These are phyloP conservation scores for Clarias gariepinus DNA, from an alignment of 2,113 vertebrate species.

Conservation along the genomic window DNA sequence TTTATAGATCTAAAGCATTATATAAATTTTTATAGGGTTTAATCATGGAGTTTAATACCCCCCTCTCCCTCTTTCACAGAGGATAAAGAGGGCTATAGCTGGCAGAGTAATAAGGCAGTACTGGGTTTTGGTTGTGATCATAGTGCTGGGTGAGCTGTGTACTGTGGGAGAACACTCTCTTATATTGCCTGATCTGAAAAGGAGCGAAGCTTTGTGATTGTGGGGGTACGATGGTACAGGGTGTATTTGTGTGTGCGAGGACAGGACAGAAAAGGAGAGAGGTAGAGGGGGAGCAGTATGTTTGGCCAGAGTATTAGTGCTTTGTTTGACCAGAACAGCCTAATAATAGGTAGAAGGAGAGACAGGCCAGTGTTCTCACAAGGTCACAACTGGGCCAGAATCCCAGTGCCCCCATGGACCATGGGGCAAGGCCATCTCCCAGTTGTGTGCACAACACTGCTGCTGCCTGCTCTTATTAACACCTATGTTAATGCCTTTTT, in stretches of 20 bases:
- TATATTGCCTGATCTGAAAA: conserved; percentile 35
- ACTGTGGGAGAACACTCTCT: conserved; percentile 49
- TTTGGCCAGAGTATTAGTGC: conserved; percentile 66
- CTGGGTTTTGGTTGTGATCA: neutral
- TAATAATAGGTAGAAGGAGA: conserved; percentile 58
- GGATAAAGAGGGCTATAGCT: conserved; percentile 29
- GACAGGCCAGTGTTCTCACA: conserved; percentile 57
- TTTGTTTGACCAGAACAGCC: conserved; percentile 62
- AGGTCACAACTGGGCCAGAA: conserved; percentile 58
- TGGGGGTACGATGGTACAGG: conserved; percentile 9
- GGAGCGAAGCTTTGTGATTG: neutral
- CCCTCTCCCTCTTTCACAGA: neutral
- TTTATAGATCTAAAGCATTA: no score
- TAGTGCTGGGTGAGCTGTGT: conserved; percentile 26
- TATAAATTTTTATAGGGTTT: no score
- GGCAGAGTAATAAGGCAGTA: conserved; percentile 37
- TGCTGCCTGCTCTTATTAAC: conserved; percentile 30
- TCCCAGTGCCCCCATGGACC: conserved; percentile 37
- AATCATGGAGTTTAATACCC: no score
- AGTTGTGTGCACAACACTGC: conserved; percentile 11
- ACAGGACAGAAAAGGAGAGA: conserved; percentile 1
- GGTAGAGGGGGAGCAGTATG: conserved; percentile 43
- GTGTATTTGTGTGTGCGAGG: conserved; percentile 32
- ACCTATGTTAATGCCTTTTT: conserved; percentile 21
- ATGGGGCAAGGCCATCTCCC: conserved; percentile 24